Percentiles rank a stretch among this genome's conserved stretches.
Evolutionary conservation across 2,113 vertebrate genomes (phyloP).

Genomic region (Pedionomus torquatus): DNA sequence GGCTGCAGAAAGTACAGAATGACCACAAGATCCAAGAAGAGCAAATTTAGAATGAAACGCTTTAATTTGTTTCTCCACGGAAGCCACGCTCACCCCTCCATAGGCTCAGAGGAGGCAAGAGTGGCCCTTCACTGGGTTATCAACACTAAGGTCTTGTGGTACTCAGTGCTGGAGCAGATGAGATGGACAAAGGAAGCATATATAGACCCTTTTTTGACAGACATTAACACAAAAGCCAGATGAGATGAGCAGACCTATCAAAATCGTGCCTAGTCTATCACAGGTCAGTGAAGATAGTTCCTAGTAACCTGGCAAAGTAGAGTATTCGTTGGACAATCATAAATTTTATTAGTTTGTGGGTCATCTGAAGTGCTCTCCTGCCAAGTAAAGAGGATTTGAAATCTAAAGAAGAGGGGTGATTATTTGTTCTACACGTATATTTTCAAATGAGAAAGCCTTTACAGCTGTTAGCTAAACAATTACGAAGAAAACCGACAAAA

Average conservation of each 20-base stretch:
- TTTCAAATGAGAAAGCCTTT: background rate
- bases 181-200: background rate
- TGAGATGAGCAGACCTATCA: background rate
- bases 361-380: background rate
- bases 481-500: background rate
- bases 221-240: accelerated
- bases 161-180: background rate
- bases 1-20: background rate
- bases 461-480: background rate
- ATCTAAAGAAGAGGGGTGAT: background rate
- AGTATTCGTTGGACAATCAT: background rate
- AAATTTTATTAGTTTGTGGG: background rate
- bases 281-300: accelerated
- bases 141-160: background rate
- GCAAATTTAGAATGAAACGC: background rate
- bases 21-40: background rate
- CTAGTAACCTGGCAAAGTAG: background rate
- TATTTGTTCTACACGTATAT: background rate
- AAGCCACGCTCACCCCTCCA: background rate
- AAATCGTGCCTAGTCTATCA: background rate
- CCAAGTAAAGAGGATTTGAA: background rate
- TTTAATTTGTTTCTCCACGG: background rate
- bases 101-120: background rate
- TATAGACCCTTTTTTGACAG: background rate
- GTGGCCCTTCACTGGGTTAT: background rate